Evolutionary conservation across 2,113 vertebrate species (phyloP).

Genomic region (Galbula dea): DNA sequence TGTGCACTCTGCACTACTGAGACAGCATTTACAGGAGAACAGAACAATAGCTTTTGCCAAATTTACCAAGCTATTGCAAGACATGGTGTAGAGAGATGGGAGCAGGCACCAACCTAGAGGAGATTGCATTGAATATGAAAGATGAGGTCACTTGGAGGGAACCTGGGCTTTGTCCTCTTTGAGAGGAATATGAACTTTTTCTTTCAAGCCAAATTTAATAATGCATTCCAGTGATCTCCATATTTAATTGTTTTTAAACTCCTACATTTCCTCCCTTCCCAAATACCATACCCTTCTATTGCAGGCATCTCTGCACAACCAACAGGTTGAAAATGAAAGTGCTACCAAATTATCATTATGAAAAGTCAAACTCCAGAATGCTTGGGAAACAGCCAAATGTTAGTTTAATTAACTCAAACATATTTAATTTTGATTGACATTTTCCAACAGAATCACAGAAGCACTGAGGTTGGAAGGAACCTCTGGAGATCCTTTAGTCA

Average conservation of each 20-base stretch:
- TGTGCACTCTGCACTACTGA: not conserved
- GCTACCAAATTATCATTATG: not conserved
- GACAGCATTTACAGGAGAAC: not conserved
- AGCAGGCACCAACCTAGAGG: not conserved
- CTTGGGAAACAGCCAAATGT: not conserved
- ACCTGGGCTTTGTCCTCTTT: not conserved
- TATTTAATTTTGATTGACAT: not conserved
- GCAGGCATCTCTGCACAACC: not conserved
- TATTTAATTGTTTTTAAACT: not conserved
- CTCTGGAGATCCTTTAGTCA: not conserved
- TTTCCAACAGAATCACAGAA: not conserved
- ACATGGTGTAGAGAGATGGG: not conserved
- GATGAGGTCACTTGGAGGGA: not conserved
- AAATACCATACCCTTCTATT: not conserved
- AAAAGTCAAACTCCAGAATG: not conserved
- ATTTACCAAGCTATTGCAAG: not conserved
- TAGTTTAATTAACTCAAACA: not conserved
- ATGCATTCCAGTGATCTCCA: not conserved
- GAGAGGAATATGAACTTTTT: not conserved
- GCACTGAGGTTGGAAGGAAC: not conserved
- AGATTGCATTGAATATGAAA: not conserved
- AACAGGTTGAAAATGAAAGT: not conserved
- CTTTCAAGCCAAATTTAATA: not conserved
- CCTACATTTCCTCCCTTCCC: not conserved
- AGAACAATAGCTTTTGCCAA: not conserved